Evolutionary conservation across 2,888 invertebrate genomes (phyloP), one percentile per base, ranked within the genome.

Genomic region (Ennomos erosarius): DNA sequence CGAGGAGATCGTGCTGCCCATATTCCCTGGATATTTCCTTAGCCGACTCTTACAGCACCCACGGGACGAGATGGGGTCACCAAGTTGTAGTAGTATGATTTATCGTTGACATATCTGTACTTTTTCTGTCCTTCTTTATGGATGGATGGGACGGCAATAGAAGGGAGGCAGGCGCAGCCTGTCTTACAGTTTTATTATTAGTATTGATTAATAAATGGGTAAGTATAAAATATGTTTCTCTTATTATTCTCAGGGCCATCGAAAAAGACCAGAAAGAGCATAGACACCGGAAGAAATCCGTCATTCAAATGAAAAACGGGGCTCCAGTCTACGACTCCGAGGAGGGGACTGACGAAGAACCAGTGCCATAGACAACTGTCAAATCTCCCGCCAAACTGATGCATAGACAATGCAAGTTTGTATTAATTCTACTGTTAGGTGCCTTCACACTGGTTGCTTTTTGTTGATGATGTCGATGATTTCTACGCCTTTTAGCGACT

Each of bases 281-380:
- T 26, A 89, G 93, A 69, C 90, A 93, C 67, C 87, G 93, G 59
- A 94, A 94, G 80, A 93, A 94, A 65, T 93, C 93, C 9, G 94
- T 94, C 34, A 93, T 93, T 60, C 93, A 93, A 75, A 93, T 94
- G 81, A 90, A 90, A 62, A 91, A 93, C 44, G 93, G 93, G 40
- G 90, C 93, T 2, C 90, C 93, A 0, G 93, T 93, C 0, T 93
- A 93, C 69, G 93, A 93, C 59, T 93, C 94, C 3, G 94, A 94
- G 45, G 94, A 94, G 51, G 94, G 94, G 58, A 95, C 95, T 26
- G 95, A 95, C 70, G 95, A 95, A 65, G 95, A 95, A 76, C 93
- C 95, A 46, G 92, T 94, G 79, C 90, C 93, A 76, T 94, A 93
- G 86, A 78, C 68, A 70, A 71, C 64, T 70, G 74, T 75, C 72